Evolutionary conservation across 1,140 invertebrate species (phyloP).

Genomic region (Pachypsylla venusta): DNA sequence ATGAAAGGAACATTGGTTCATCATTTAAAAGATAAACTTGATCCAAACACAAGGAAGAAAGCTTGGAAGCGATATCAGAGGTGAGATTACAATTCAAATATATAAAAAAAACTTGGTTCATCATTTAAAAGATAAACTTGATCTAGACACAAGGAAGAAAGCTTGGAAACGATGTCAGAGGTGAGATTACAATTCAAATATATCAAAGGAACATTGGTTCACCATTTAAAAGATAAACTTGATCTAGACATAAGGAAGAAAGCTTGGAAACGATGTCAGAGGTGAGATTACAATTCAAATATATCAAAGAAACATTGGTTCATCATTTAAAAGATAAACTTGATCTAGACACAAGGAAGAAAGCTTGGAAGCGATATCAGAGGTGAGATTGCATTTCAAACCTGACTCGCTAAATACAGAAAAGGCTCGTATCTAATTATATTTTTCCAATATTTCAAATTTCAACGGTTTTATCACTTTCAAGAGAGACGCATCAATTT

Average conservation of each 20-base stretch:
- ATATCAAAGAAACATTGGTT: slow-evolving; percentile 49
- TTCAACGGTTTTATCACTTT: too few species aligned
- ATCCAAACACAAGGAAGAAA: not conserved
- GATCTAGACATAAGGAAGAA: not conserved
- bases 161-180: not conserved
- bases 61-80: not conserved
- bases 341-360: not conserved
- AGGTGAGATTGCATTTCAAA: not conserved
- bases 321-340: not conserved
- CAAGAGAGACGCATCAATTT: too few species aligned
- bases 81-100: not conserved
- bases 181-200: slow-evolving; percentile 38
- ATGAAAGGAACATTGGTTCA: not conserved
- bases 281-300: not conserved
- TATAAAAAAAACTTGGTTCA: too few species aligned
- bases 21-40: not conserved
- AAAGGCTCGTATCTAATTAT: too few species aligned
- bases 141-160: not conserved
- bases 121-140: not conserved
- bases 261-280: not conserved
- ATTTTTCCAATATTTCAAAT: too few species aligned
- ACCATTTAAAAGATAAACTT: not conserved
- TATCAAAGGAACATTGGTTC: slow-evolving; percentile 50
- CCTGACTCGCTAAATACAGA: too few species aligned
- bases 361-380: not conserved